Evolutionary conservation across 1,140 invertebrate species (phyloP), one percentile per base, ranked within the genome.

Genomic region (Aethina tumida): DNA sequence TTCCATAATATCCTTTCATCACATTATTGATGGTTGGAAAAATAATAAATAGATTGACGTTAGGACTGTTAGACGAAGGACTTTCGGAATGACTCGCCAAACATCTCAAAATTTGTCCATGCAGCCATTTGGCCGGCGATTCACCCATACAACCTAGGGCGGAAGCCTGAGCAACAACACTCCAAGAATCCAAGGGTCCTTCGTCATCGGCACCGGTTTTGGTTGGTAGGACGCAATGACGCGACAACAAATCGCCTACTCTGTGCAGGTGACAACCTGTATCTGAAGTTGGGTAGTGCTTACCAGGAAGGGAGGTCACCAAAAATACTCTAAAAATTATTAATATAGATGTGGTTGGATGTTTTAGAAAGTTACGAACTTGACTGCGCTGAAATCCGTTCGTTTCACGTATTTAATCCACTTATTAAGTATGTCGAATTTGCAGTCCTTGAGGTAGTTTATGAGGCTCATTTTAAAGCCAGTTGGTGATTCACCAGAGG

Each of bases 91-190:
- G 67, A 47, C 62, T 69, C 0, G 71, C 66, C 37, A 86, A 62
- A 34, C 74, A 76, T 9, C 70, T 62, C 5, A 79, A 58, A 41
- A 85, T 74, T 39, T 84, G 74, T 16, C 69, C 66, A 24, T 64
- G 60, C 6, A 90, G 52, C 85, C 85, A 91, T 8, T 69, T 61
- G n/a, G 75, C 69, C 18, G 74, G 69, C 39, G 63, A 73, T 3
- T 74, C 59, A 5, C 90, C 90, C 21, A 92, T 71, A 19, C 77
- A 82, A 4, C 94, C 92, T 39, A 97, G 84, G 47, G 88, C 94
- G 8, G 89, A 94, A 47, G 87, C 85, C 63, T 96, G 92, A 9
- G 80, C 80, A 17, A 94, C 60, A 4, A 86, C 59, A 13, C 71
- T 68, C 79, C 81, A 85, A 10, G 66, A 52, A n/a, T n/a, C n/a